Conservation (phyloP, 1,140 invertebrate genomes). For the Pseudomyrmex dendroicus region DNA sequence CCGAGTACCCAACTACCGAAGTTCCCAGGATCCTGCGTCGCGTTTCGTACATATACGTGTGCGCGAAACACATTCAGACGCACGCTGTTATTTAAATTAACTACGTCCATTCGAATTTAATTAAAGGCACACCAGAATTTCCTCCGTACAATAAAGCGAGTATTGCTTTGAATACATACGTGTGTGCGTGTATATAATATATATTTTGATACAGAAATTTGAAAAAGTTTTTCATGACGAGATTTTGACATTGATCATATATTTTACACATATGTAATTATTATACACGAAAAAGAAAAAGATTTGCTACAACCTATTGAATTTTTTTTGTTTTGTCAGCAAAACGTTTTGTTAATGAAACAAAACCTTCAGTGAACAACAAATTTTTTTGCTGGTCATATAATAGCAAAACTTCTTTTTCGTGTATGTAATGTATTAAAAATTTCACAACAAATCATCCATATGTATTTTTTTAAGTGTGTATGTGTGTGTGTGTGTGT, state of each 20-base stretch:
- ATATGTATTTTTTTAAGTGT: too few species aligned
- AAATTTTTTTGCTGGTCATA: too few species aligned
- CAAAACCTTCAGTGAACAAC: too few species aligned
- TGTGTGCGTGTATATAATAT: not conserved
- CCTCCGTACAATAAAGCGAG: not conserved
- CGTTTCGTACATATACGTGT: not conserved
- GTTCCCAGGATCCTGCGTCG: slow-evolving; percentile 56
- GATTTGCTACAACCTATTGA: too few species aligned
- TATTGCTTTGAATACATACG: not conserved
- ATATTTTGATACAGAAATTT: not conserved
- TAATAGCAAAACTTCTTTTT: too few species aligned
- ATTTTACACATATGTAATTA: too few species aligned
- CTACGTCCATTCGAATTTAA: slow-evolving; percentile 39
- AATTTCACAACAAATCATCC: too few species aligned
- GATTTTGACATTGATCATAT: not conserved
- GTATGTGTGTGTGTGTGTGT: too few species aligned
- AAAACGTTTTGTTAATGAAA: too few species aligned
- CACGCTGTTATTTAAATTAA: slow-evolving; percentile 49
- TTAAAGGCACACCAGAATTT: slow-evolving; percentile 26
- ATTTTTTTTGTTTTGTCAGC: too few species aligned
- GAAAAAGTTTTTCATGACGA: not conserved
- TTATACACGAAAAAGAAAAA: too few species aligned
- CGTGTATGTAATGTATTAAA: too few species aligned
- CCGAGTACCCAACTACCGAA: slow-evolving; percentile 30
- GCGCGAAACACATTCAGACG: not conserved